Conservation (phyloP, 2,113 vertebrate species). For the Coryphaenoides rupestris region DNA sequence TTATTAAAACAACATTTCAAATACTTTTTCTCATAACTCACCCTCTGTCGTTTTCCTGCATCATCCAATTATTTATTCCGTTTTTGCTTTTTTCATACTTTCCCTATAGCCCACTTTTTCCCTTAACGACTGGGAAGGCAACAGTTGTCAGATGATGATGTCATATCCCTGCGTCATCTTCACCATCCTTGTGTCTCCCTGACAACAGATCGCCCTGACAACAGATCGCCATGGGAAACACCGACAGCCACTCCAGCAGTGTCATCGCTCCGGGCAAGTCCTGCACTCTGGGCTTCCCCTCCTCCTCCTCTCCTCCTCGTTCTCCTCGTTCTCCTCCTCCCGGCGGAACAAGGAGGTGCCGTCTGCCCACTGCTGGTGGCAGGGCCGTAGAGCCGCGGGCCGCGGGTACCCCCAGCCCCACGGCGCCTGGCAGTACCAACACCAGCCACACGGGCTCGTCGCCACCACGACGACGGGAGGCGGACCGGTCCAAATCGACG, state of each 20-base stretch:
- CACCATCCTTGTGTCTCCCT: too few relatives aligned
- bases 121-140: too few relatives aligned
- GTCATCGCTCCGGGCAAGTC: constrained; percentile 69
- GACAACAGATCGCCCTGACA: constrained; percentile 76
- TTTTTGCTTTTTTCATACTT: too few relatives aligned
- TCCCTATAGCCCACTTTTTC: neutral
- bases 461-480: neutral
- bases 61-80: too few relatives aligned
- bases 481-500: too few relatives aligned
- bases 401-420: constrained; percentile 77
- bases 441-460: constrained; percentile 59
- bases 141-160: too few relatives aligned
- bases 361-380: constrained; percentile 78
- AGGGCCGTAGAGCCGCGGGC: constrained; percentile 66
- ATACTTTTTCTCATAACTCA: too few relatives aligned
- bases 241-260: constrained; percentile 86
- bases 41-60: too few relatives aligned
- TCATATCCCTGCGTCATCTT: constrained; percentile 20
- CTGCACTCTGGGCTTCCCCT: constrained; percentile 79
- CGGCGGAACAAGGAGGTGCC: constrained; percentile 67
- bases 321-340: constrained; percentile 60
- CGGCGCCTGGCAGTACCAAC: constrained; percentile 71
- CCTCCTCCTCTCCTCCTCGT: constrained; percentile 59
- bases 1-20: too few relatives aligned
- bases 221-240: constrained; percentile 89